Evolutionary conservation across 2,113 vertebrate genomes (phyloP).

Genomic region (Onychorhynchus coronatus): DNA sequence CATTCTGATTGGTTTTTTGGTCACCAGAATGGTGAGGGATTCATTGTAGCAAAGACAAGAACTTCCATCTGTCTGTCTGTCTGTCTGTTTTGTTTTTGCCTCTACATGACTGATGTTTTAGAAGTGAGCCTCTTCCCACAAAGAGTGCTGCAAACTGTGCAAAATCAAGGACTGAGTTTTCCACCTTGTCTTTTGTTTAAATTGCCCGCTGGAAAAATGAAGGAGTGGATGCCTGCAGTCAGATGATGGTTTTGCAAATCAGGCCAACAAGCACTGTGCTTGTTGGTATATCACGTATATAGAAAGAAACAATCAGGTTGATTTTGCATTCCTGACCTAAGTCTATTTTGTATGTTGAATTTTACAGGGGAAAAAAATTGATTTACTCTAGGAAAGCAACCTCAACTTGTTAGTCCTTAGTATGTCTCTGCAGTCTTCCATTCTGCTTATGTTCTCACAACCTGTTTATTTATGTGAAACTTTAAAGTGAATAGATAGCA

Average conservation of each 20-base stretch:
- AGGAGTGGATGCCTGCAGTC: neutral
- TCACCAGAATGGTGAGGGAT: neutral
- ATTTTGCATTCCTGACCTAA: neutral
- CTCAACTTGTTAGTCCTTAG: neutral
- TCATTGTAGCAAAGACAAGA: neutral
- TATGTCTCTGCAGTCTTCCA: neutral
- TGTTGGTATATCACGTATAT: neutral
- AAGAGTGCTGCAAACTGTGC: neutral
- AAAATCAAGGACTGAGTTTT: neutral
- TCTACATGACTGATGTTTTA: neutral
- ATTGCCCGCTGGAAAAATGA: neutral
- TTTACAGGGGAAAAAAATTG: neutral
- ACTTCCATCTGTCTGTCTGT: neutral
- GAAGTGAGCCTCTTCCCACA: neutral
- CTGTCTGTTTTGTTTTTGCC: neutral
- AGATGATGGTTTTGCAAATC: neutral
- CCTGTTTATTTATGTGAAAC: neutral
- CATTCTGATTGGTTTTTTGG: neutral
- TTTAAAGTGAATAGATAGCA: neutral
- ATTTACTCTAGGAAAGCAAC: neutral
- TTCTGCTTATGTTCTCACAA: neutral
- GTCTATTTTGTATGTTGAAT: neutral
- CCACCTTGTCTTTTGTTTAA: neutral
- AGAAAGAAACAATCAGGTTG: neutral
- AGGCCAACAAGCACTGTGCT: neutral